Conservation (phyloP, 2,113 vertebrate genomes). For the Telmatochromis sp. region DNA sequence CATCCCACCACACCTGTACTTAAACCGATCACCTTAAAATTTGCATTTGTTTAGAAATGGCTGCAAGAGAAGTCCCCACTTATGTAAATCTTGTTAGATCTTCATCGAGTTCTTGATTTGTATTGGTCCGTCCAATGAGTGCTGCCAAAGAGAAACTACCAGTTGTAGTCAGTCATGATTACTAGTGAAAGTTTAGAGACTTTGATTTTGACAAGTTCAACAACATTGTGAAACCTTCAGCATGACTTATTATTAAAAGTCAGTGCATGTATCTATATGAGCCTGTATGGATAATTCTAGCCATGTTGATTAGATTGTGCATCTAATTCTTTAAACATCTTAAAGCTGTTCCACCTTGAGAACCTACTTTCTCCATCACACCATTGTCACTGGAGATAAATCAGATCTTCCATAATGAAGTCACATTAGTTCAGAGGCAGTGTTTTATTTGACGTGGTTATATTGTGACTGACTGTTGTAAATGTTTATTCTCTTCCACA, state of each 20-base stretch:
- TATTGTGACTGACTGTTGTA: background rate
- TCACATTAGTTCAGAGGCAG: background rate
- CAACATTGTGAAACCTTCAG: background rate
- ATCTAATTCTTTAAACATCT: background rate
- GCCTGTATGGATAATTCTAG: background rate
- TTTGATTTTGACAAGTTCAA: background rate
- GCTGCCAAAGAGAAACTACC: background rate
- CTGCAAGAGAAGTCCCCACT: background rate
- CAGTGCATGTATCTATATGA: background rate
- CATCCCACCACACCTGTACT: background rate
- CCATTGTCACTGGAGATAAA: background rate
- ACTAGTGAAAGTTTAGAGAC: background rate
- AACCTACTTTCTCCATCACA: background rate
- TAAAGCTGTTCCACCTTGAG: background rate
- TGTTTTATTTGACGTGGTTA: background rate
- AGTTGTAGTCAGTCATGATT: background rate
- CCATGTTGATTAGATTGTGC: background rate
- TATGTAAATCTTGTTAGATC: background rate
- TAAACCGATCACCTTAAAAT: background rate
- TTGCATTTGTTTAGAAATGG: background rate
- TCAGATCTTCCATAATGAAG: background rate
- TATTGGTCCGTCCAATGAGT: background rate
- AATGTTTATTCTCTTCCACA: background rate
- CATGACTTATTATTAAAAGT: background rate
- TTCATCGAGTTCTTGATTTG: background rate